Base-by-base conservation (phyloP, 2,888 invertebrate genomes). In the Lypha dubia region DNA sequence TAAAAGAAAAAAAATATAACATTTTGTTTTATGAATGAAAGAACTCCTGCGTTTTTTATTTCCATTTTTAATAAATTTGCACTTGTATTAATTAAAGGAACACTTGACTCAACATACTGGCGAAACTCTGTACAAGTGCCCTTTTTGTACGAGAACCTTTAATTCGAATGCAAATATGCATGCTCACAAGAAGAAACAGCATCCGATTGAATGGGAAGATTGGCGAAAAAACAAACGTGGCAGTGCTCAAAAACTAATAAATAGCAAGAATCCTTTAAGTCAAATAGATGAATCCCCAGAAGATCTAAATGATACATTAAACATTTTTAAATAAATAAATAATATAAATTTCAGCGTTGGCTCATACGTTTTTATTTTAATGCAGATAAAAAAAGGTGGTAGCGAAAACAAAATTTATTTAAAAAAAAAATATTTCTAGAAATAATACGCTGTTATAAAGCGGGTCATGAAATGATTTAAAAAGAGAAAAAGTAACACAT, bases 131-230 rank as follows among this genome's bases (percentile, higher is more conserved):
- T 92, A 92, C 84, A 91, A 90, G 67, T 92, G 92, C 60, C 90
- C 90, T 0, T 90, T 92, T 81, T 92, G 92, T 76, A 88, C 91
- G 3, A 90, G 90, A 87, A 92, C 92, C 3, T 92, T 92, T 79
- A 92, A 92, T 79, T 92, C 92, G 7, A 91, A 91, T 87, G 92
- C 91, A 5, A 92, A 92, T 81, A 91, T 92, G 89, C 91, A 92
- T 85, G 89, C 91, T 2, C 92, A 92, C 86, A 88, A 91, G 44
- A 92, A 92, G 73, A 92, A 91, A 70, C 87, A 89, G 17, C 92
- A 92, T 88, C 90, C 91, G 20, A 87, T 88, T 58, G 91, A 92
- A 87, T 92, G 87, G 87, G 84, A 87, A 38, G 89, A 88, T 49
- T 90, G 91, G 90, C 89, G 90, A 2, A 89, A 87, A 86, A 90